Conservation (phyloP, 2,113 vertebrate genomes). For the Semicossyphus pulcher region DNA sequence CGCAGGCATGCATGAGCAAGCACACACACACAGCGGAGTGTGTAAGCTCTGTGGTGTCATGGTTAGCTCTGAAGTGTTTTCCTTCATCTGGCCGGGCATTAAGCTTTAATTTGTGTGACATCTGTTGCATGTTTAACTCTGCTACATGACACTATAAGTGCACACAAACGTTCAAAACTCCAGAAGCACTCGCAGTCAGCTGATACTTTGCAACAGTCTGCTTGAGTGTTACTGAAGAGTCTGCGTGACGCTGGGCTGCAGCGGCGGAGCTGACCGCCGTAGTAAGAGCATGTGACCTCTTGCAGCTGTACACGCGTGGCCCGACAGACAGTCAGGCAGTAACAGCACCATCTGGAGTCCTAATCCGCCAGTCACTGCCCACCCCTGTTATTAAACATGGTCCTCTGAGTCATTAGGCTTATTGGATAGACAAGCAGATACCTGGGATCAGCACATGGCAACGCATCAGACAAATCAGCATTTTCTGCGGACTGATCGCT, state of each 20-base stretch:
- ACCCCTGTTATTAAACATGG: slow-evolving; percentile 55
- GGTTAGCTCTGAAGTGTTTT: slow-evolving; percentile 66
- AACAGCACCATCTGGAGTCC: slow-evolving; percentile 75
- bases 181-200: slow-evolving; percentile 8
- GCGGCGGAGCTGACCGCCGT: slow-evolving; percentile 39
- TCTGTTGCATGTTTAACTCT: slow-evolving; percentile 61
- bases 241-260: neutral
- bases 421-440: slow-evolving; percentile 56
- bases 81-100: slow-evolving; percentile 61
- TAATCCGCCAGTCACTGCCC: slow-evolving; percentile 71
- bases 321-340: slow-evolving; percentile 61
- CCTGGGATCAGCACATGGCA: slow-evolving; percentile 51
- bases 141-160: neutral
- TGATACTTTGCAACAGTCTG: slow-evolving; percentile 3
- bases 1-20: slow-evolving; percentile 3
- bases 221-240: slow-evolving; percentile 7
- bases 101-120: slow-evolving; percentile 77
- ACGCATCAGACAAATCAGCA: slow-evolving; percentile 8
- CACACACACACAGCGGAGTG: slow-evolving; percentile 34
- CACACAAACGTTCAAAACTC: slow-evolving; percentile 6
- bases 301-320: slow-evolving; percentile 56
- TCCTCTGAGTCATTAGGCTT: slow-evolving; percentile 71
- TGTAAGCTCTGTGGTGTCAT: slow-evolving; percentile 66
- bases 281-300: slow-evolving; percentile 72
- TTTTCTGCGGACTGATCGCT: neutral